A percentile compares a stretch with the other conserved stretches of the same genome.
Conservation (phyloP, 2,888 invertebrate genomes). For the Schizaphis graminum region DNA sequence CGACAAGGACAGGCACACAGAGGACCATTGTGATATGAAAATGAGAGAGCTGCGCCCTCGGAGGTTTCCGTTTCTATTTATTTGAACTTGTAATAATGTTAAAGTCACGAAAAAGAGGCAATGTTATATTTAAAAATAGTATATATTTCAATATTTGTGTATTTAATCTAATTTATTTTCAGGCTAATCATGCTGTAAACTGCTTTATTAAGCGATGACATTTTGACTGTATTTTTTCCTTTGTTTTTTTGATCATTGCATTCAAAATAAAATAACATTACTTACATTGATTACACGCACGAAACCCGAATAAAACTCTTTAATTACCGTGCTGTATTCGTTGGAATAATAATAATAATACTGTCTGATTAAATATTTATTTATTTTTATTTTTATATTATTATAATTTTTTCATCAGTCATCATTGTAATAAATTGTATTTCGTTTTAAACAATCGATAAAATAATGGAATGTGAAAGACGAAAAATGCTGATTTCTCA, state of each 20-base stretch:
- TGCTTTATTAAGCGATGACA: background rate
- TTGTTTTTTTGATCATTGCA: background rate
- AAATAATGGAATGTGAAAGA: background rate
- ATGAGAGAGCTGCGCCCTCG: background rate
- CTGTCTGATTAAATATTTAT: background rate
- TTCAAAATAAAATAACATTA: background rate
- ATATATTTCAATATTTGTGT: background rate
- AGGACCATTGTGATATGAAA: background rate
- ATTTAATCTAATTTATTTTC: constrained; percentile 43
- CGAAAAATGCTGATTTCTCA: background rate
- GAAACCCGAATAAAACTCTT: constrained; percentile 29
- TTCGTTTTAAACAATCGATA: background rate
- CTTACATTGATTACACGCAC: background rate
- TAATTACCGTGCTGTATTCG: background rate
- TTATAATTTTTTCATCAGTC: background rate
- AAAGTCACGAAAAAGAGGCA: background rate
- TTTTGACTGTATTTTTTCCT: background rate
- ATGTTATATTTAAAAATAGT: constrained; percentile 13
- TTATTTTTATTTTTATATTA: background rate
- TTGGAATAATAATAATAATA: constrained; percentile 20
- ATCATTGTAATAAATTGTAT: background rate
- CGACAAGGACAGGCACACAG: background rate
- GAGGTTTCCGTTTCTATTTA: background rate
- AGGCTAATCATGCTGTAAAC: background rate
- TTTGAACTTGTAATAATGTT: background rate